phyloP scores from a whole-genome alignment of 1,140 invertebrate genomes.

The Drosophila ohnishii region DNA sequence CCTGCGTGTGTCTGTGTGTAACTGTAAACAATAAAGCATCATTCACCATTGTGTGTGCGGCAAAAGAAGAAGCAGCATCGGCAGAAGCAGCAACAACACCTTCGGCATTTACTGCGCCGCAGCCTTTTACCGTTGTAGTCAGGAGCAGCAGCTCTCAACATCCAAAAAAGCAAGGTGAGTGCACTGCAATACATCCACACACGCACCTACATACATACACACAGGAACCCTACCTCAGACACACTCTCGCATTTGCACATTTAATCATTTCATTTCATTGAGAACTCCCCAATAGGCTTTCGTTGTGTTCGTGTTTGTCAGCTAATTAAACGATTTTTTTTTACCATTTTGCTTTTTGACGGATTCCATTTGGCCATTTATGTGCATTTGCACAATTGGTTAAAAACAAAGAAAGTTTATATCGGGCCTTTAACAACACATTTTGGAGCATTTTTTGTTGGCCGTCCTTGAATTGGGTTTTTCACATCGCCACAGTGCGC shows the following conservation, averaged over 20 bases:
- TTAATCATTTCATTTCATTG: constrained; percentile 45
- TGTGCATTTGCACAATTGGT: constrained; percentile 5
- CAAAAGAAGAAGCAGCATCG: constrained; percentile 12
- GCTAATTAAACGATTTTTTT: constrained; percentile 42
- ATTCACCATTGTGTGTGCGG: constrained; percentile 46
- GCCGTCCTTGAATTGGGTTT: constrained; percentile 56
- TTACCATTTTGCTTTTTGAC: constrained; percentile 18
- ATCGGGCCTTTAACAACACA: constrained; percentile 33
- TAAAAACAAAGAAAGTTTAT: constrained; percentile 74
- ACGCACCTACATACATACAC: constrained; percentile 14
- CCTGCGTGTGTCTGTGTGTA: constrained; percentile 7
- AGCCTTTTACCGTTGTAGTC: constrained; percentile 69
- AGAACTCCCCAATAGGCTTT: constrained; percentile 22
- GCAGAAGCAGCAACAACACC: constrained; percentile 31
- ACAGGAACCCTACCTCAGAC: constrained; percentile 3
- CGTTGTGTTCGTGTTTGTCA: constrained; percentile 11
- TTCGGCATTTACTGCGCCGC: constrained; percentile 67
- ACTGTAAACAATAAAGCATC: constrained; percentile 49
- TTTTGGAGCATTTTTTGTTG: constrained; percentile 17
- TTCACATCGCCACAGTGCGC: constrained; percentile 43
- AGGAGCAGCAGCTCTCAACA: constrained; percentile 1
- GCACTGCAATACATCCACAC: constrained; percentile 52
- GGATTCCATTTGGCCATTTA: constrained; percentile 14
- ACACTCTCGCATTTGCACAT: constrained; percentile 34
- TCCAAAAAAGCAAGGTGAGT: constrained; percentile 68